Conservation (phyloP, 2,113 vertebrate genomes). For the Sapayoa aenigma region DNA sequence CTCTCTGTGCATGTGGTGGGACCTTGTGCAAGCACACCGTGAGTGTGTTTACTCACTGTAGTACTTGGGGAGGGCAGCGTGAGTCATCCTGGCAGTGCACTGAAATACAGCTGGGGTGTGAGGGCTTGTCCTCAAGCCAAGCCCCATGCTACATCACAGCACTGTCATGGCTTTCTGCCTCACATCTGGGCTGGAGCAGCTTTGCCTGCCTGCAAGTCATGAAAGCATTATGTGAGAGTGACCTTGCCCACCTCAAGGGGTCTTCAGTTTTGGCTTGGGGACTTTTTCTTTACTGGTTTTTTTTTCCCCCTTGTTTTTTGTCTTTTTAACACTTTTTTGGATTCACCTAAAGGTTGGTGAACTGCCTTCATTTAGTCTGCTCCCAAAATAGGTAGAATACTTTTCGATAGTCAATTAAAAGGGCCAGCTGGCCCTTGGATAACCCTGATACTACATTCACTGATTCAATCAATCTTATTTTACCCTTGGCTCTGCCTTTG, state of each 20-base stretch:
- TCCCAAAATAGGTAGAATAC: background rate
- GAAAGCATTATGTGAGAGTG: background rate
- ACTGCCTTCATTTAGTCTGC: background rate
- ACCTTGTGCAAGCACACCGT: background rate
- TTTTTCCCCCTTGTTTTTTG: background rate
- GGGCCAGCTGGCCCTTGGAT: background rate
- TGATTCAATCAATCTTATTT: background rate
- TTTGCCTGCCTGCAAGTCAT: fast-evolving
- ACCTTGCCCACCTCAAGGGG: background rate
- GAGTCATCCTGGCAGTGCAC: background rate
- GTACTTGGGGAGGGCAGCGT: background rate
- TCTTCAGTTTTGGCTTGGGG: background rate
- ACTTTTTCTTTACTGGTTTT: background rate
- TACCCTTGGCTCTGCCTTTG: background rate
- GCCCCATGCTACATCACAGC: fast-evolving
- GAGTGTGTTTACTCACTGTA: background rate
- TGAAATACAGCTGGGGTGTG: background rate
- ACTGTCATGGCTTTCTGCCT: background rate
- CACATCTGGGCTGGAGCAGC: background rate
- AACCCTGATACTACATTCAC: background rate
- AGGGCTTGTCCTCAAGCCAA: background rate
- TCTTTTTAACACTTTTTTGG: background rate
- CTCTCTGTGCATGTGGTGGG: background rate
- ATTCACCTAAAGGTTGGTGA: background rate
- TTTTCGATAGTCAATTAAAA: background rate